Base-by-base conservation (phyloP, 2,888 invertebrate genomes). In the Eupithecia subumbrata region DNA sequence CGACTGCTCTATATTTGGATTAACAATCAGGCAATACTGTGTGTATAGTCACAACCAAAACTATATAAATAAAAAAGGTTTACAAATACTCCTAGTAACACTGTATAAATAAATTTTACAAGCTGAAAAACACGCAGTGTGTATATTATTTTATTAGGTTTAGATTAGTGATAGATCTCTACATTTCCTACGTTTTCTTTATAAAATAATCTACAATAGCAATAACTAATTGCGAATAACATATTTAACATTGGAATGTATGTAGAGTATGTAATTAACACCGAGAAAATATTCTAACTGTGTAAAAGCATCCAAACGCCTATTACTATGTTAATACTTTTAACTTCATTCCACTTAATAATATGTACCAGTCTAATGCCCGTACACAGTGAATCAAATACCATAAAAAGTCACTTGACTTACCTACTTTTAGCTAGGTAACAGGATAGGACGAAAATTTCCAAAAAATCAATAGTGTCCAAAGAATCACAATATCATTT, bases 281-380 rank as follows among this genome's bases (percentile, higher is more conserved):
- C 92, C 91, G 89, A 92, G 91, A 86, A 86, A 87, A 88, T 90
- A 89, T 87, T 84, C 88, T 91, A 92, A 86, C 89, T 82, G 93
- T 94, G 94, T 94, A 94, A 94, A 94, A 94, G 94, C 94, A 84
- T 94, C 94, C 90, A 94, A 94, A 94, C 94, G 89, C 91, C 94
- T 94, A 94, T 86, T 84, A 91, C 91, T 93, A 75, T 68, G 7
- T 75, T 45, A 84, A 87, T 85, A 45, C 75, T 86, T 89, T 92
- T 91, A 77, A 71, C 64, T 73, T 74, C 67, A 72, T 78, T 79
- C 71, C 76, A 74, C 68, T 45, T 43, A 68, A 14, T 43, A 40
- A 37, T 64, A 64, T 22, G 8, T 64, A 64, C 34, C 64, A 34
- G 64, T 64, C 30, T 34, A 64, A 64, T 25, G 22, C 56, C 8